Base-by-base conservation (phyloP, 1,140 invertebrate genomes). In the Adoxophyes honmai region DNA sequence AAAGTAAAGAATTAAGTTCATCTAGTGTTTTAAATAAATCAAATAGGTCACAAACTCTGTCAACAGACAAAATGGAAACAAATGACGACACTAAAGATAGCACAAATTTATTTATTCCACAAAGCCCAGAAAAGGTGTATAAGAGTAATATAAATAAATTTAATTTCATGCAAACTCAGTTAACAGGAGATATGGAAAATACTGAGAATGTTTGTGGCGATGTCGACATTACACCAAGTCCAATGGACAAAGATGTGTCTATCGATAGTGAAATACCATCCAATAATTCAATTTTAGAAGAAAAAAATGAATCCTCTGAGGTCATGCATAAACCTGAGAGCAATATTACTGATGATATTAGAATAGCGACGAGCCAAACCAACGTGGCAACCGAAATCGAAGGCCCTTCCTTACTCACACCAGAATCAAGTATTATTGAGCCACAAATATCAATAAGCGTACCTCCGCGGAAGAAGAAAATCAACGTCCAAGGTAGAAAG, bases 151-250 rank as follows among this genome's bases (percentile, higher is more conserved):
- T 73, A 62, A 76, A 86, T 36, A 84, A 87, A 67, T 79, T 86
- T 28, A 81, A 70, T 75, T 86, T 88, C 71, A 74, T 88, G 72
- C 82, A 87, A 85, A 88, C 86, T 57, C 86, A 87, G 70, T 61
- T 88, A 48, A 59, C 71, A 59, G 68, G 66, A 53, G 63, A 77
- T 63, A 48, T 28, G 44, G 54, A 68, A 13, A 66, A 62, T 44
- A 48, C 73, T 10, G 61, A 72, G 8, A 52, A 44, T 35, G 39
- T 36, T 58, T 34, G 60, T 42, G 55, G 67, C 54, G 59, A 59
- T 55, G 13, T 51, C 16, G 36, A 54, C 28, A 21, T 60, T 53
- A 60, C 33, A 59, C 35, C 68, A 55, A 64, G 28, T 44, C 55
- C 34, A 59, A 70, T 62, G 60, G 61, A 18, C 60, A 70, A 70